Percentiles rank a stretch among this genome's conserved stretches.
Evolutionary conservation across 2,113 vertebrate genomes (phyloP).

Genomic region (Lipophrys pholis): DNA sequence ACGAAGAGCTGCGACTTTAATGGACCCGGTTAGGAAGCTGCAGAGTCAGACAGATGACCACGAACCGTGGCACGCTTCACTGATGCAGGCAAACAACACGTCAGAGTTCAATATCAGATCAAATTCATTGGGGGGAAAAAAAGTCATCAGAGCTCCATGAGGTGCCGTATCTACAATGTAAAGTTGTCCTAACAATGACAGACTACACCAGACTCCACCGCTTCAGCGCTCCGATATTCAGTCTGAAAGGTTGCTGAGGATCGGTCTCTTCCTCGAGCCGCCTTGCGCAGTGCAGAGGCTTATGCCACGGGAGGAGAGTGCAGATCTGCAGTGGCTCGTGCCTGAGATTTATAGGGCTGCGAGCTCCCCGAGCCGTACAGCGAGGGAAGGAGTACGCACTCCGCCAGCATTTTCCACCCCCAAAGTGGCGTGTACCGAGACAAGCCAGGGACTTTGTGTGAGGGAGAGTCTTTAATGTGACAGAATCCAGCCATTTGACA

Average conservation of each 20-base stretch:
- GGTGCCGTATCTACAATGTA: not conserved
- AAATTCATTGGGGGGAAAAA: not conserved
- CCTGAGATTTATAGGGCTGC: slow-evolving; percentile 63
- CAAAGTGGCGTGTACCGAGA: slow-evolving; percentile 36
- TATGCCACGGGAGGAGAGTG: slow-evolving; percentile 48
- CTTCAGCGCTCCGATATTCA: slow-evolving; percentile 23
- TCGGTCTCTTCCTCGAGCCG: slow-evolving; percentile 46
- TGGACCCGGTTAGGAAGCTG: not conserved
- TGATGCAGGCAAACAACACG: too few relatives aligned
- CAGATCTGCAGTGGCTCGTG: slow-evolving; percentile 73
- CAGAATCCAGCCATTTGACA: slow-evolving; percentile 26
- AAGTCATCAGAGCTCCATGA: not conserved
- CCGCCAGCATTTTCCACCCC: slow-evolving; percentile 33
- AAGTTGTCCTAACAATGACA: not conserved
- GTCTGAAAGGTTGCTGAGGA: slow-evolving; percentile 26
- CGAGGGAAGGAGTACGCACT: slow-evolving; percentile 19
- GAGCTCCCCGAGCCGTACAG: slow-evolving; percentile 41
- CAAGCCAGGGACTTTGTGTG: slow-evolving; percentile 46
- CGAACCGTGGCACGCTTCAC: too few relatives aligned
- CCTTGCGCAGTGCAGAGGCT: slow-evolving; percentile 72
- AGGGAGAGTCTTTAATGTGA: slow-evolving; percentile 17
- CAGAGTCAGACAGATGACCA: slow-evolving; percentile 5
- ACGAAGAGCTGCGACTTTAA: slow-evolving; percentile 14
- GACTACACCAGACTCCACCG: not conserved
- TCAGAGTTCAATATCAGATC: too few relatives aligned